Evolutionary conservation across 1,140 invertebrate genomes (phyloP), one percentile per base, ranked within the genome.

Genomic region (Gonioctena quinquepunctata): DNA sequence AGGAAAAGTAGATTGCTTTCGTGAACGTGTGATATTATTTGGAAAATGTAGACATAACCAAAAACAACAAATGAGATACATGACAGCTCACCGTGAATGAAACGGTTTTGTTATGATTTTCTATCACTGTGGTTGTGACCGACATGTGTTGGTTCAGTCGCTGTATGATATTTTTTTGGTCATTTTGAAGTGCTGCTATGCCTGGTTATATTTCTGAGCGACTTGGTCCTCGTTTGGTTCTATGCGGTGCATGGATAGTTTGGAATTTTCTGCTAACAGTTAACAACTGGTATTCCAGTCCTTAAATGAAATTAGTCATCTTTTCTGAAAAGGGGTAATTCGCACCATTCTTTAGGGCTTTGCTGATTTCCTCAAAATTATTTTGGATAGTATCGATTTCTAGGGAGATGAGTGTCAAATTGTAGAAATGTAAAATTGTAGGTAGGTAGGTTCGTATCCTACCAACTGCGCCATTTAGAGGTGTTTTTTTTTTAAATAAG

Each of bases 161-260:
- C n/a, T n/a, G n/a, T n/a, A n/a, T n/a, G 7, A 57, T 7, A 33
- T 66, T 65, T 23, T 64, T n/a, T 57, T 65, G 52, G 19, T 57
- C 33, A 26, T 42, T 11, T 50, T 42, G 50, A 33, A 70, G 22
- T n/a, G 42, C 48, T 8, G 42, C 25, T 28, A 70, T 5, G 56
- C 22, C n/a, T 65, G 18, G 27, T 68, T 65, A 57, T 62, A 68
- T 56, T 22, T 8, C 61, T 68, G 19, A 3, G 57, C 64, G 18
- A 50, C 52, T 26, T 68, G 16, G 42, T 69, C 66, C 62, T 57
- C 49, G 48, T 69, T 69, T 42, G 28, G 8, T 13, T 42, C n/a
- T 13, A 3, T 42, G 0, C 8, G 28, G n/a, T n/a, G n/a, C n/a
- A n/a, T n/a, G n/a, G n/a, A n/a, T n/a, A n/a, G n/a, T n/a, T n/a